These are phyloP conservation scores for Sialis fuliginosa DNA, from an alignment of 2,888 invertebrate genomes.

Conservation along the genomic window DNA sequence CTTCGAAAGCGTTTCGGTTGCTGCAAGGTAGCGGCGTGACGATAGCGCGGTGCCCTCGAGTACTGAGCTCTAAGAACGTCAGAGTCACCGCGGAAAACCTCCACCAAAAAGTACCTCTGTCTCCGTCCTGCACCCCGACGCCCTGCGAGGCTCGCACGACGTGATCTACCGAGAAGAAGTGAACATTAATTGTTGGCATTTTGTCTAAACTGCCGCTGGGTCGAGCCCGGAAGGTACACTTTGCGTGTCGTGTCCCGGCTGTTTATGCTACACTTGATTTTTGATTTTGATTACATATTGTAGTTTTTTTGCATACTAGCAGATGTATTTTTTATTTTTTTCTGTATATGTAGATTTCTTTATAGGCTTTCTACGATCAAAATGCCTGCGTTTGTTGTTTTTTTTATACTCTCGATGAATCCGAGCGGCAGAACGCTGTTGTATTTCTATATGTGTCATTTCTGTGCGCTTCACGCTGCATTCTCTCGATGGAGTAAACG, in stretches of 20 bases:
- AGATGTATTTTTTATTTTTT: constrained; percentile 9
- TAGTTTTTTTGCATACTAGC: constrained; percentile 6
- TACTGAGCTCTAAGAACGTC: constrained; percentile 38
- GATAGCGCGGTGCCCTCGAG: constrained; percentile 40
- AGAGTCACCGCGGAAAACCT: constrained; percentile 12
- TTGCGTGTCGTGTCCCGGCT: constrained; percentile 9
- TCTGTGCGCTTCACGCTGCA: constrained; percentile 8
- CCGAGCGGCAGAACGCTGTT: not conserved
- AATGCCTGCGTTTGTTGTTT: no score
- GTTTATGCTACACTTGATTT: constrained; percentile 10
- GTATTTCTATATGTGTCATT: not conserved
- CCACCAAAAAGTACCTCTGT: no score
- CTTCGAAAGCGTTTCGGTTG: constrained; percentile 37
- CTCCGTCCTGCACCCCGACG: no score
- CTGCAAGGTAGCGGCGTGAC: constrained; percentile 24
- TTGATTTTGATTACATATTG: constrained; percentile 8
- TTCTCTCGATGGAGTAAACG: constrained; percentile 28
- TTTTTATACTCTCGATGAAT: no score
- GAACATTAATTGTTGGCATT: constrained; percentile 10
- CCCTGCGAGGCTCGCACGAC: constrained; percentile 15
- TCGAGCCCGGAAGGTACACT: constrained; percentile 15
- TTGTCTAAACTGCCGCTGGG: constrained; percentile 14
- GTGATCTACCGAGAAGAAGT: constrained; percentile 16
- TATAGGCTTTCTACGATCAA: not conserved
- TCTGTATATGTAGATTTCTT: constrained; percentile 4